Base-by-base conservation (phyloP, 92 coral and sea anemone species). In the Umimayanthus kanabou region DNA sequence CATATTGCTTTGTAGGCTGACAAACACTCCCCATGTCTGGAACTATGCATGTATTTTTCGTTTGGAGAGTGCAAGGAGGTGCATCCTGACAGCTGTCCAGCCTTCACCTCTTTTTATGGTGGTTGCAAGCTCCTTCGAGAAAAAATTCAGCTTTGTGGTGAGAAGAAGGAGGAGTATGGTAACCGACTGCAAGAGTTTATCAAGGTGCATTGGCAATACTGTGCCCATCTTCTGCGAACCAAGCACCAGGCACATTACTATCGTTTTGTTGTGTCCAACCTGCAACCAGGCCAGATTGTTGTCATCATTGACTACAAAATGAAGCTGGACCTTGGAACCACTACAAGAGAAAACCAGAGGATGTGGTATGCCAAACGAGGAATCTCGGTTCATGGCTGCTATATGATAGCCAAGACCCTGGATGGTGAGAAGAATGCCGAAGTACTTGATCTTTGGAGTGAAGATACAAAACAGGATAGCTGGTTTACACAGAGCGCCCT, bases 51-150 rank as follows among this genome's bases (percentile, higher is more conserved):
- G 64, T 3, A 49, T 47, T 77, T n/a, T 49, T 64, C 65, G 0
- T 77, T 77, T 45, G 39, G 90, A 47, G 80, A 87, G 23, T 92
- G 94, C 80, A 72, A 65, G 39, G 85, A 85, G 66, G 82, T 30
- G 40, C 94, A 89, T 76, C 79, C 90, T 39, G 82, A 79, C 14
- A 81, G 42, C 74, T 78, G 87, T 66, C 72, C 25, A 14, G 83
- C 74, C 28, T 72, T 88, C 33, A 84, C 82, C 47, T 18, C 11
- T 29, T 85, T 91, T 77, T 85, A 85, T 53, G 78, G 9, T 23
- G 81, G 5, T 10, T 45, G 65, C 64, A 47, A 45, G 37, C 5
- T n/a, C 16, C 16, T 77, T 42, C 1, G 18, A 45, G 37, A 77
- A 43, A n/a, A 23, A 23, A 77, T 0, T 42, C 80, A 77, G 80